phyloP scores from a whole-genome alignment of 2,797 vertebrate species.

The Ptychadena robeensis region DNA sequence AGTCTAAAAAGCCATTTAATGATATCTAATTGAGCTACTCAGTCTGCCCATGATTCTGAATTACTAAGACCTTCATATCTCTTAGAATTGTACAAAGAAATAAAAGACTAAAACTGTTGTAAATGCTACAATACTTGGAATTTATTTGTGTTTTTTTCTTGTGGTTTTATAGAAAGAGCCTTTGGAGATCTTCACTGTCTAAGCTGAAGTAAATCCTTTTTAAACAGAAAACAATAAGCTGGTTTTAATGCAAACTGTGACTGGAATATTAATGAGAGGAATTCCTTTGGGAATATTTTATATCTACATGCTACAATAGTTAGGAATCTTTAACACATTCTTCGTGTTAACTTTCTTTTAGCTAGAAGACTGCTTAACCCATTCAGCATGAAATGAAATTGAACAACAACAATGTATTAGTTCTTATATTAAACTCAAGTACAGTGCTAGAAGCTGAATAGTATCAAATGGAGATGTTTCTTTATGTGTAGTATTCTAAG shows the following conservation, averaged over 20 bases:
- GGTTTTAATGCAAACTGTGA: slow-evolving; percentile 62
- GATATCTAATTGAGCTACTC: slow-evolving; percentile 11
- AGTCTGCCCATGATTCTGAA: neutral
- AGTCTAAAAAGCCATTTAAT: neutral
- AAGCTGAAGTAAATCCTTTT: slow-evolving; percentile 65
- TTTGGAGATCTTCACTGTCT: slow-evolving; percentile 61
- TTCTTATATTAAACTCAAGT: neutral
- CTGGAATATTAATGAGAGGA: slow-evolving; percentile 65
- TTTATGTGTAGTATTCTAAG: neutral
- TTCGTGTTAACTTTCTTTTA: slow-evolving; percentile 48
- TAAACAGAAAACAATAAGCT: slow-evolving; percentile 64
- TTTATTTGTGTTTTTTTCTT: slow-evolving; percentile 47
- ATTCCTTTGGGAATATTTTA: slow-evolving; percentile 49
- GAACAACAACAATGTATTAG: neutral
- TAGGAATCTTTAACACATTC: slow-evolving; percentile 56
- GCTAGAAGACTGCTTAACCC: slow-evolving; percentile 34
- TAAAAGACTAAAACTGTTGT: slow-evolving; percentile 13
- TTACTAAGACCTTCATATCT: slow-evolving; percentile 27
- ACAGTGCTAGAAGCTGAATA: neutral
- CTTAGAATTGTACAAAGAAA: slow-evolving; percentile 16
- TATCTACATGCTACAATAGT: slow-evolving; percentile 32
- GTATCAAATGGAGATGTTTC: neutral
- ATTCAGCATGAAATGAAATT: neutral
- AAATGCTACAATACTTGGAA: slow-evolving; percentile 23
- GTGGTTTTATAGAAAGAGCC: slow-evolving; percentile 51